A percentile compares a stretch with the other conserved stretches of the same genome.
Conservation (phyloP, 2,113 vertebrate species). For the Rhinoptilus africanus region DNA sequence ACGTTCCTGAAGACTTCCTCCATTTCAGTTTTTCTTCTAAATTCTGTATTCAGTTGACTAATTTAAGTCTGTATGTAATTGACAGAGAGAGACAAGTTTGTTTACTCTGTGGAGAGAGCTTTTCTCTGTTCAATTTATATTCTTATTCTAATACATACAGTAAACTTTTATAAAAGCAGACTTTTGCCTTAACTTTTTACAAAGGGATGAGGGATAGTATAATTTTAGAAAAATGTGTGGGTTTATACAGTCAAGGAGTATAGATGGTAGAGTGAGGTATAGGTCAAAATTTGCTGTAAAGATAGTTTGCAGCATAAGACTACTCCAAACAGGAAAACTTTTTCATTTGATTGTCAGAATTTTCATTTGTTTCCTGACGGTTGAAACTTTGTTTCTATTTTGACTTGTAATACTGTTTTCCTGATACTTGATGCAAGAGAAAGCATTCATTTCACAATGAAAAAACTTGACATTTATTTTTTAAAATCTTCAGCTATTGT, state of each 20-base stretch:
- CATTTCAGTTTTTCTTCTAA: background rate
- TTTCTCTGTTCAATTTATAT: background rate
- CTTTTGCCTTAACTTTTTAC: background rate
- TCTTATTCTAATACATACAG: background rate
- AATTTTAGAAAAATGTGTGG: background rate
- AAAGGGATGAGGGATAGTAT: background rate
- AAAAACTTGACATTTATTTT: background rate
- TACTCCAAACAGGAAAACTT: background rate
- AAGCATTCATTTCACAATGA: background rate
- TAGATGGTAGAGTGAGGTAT: background rate
- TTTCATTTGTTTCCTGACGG: background rate
- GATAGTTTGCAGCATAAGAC: background rate
- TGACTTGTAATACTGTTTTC: background rate
- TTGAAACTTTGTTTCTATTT: background rate
- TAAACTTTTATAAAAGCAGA: background rate
- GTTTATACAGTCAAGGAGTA: background rate
- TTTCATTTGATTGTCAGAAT: background rate
- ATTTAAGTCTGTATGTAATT: background rate
- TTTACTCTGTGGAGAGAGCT: background rate
- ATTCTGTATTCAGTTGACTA: background rate
- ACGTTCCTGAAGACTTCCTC: background rate
- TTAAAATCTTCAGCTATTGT: background rate
- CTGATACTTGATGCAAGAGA: background rate
- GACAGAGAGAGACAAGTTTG: background rate
- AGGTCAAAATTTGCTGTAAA: background rate